phyloP scores from a whole-genome alignment of 1,140 invertebrate species.

The Drosophila oshimai region DNA sequence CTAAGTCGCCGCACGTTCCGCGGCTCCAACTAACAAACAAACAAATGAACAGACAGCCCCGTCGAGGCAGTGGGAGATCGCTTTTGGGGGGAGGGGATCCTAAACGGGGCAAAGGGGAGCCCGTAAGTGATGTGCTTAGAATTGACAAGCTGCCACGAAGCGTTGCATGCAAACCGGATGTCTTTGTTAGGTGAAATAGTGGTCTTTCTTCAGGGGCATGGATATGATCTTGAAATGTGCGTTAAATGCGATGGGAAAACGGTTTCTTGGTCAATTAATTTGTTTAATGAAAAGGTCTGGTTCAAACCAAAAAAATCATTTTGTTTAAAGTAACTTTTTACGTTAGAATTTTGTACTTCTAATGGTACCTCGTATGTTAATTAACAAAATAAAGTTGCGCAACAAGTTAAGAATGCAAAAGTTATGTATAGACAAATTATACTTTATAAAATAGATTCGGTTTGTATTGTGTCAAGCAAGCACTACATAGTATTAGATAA shows the following conservation, averaged over 20 bases:
- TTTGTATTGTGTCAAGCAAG: no score
- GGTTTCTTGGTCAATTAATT: not conserved
- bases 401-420: no score
- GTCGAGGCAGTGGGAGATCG: slow-evolving; percentile 16
- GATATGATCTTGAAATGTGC: not conserved
- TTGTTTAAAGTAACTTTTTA: no score
- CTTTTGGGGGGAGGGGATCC: slow-evolving; percentile 1
- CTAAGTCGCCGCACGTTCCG: slow-evolving; percentile 70
- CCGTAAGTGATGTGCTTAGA: slow-evolving; percentile 65
- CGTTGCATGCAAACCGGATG: slow-evolving; percentile 62
- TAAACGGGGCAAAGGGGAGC: slow-evolving; percentile 7
- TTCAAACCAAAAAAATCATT: no score
- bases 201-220: not conserved
- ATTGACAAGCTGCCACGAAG: slow-evolving; percentile 64
- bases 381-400: no score
- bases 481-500: no score
- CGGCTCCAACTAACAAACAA: slow-evolving; percentile 57
- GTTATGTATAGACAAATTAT: no score
- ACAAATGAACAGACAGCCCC: slow-evolving; percentile 30
- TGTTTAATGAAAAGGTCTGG: no score
- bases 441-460: no score
- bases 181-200: slow-evolving; percentile 41
- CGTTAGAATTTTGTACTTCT: no score
- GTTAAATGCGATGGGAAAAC: not conserved
- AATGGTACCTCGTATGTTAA: no score